Percentiles rank a stretch among this genome's conserved stretches.
Evolutionary conservation across 2,113 vertebrate genomes (phyloP).

Genomic region (Antennarius striatus): DNA sequence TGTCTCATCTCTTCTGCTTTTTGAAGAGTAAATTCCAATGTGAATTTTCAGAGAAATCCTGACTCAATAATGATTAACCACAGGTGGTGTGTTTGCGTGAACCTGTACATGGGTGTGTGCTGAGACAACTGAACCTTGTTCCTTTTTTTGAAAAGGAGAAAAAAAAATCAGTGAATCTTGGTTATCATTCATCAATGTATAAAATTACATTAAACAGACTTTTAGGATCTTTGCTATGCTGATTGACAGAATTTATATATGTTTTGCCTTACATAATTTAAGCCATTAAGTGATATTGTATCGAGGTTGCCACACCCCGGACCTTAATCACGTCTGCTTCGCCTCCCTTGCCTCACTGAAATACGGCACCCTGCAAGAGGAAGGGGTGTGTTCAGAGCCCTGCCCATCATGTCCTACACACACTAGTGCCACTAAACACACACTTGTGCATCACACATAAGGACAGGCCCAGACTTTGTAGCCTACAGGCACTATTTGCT

Average conservation of each 20-base stretch:
- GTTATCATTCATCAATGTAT: too few relatives aligned
- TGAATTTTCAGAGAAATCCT: constrained; percentile 40
- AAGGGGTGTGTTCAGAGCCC: constrained; percentile 65
- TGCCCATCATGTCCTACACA: constrained; percentile 58
- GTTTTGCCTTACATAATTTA: constrained; percentile 37
- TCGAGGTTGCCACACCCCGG: constrained; percentile 69
- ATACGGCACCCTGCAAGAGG: constrained; percentile 46
- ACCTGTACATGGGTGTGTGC: background rate
- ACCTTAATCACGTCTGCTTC: constrained; percentile 35
- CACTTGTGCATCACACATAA: constrained; percentile 58
- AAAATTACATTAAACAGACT: background rate
- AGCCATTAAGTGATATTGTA: constrained; percentile 34
- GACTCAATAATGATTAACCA: constrained; percentile 52
- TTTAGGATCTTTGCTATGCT: constrained; percentile 21
- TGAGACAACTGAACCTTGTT: too few relatives aligned
- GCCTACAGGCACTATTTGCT: constrained; percentile 72
- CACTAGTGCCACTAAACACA: constrained; percentile 56
- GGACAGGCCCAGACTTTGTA: constrained; percentile 71
- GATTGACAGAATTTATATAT: constrained; percentile 22
- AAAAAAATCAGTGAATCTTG: too few relatives aligned
- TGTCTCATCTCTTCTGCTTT: constrained; percentile 27
- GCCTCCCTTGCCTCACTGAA: constrained; percentile 11
- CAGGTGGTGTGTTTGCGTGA: background rate
- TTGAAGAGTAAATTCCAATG: constrained; percentile 29
- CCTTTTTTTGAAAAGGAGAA: too few relatives aligned